These are phyloP conservation scores for Chunga burmeisteri DNA, from an alignment of 2,113 vertebrate genomes.

Conservation along the genomic window DNA sequence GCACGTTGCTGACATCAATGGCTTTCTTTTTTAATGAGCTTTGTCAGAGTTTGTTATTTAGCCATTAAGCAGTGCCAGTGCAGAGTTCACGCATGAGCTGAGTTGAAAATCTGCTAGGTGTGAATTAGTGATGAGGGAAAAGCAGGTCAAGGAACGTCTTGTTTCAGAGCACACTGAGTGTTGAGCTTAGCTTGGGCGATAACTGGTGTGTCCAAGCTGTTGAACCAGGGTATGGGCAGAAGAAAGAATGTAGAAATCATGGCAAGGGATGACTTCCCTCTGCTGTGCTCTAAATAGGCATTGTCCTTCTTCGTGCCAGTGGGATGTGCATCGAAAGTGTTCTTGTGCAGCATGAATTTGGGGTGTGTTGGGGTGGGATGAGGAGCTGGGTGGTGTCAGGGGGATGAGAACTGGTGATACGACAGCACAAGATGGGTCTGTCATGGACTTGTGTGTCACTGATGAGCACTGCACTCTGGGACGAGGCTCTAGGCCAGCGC, in stretches of 20 bases:
- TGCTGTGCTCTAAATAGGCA: neutral
- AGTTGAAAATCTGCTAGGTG: conserved; percentile 11
- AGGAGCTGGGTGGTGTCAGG: neutral
- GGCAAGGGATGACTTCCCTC: neutral
- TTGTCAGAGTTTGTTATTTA: conserved; percentile 34
- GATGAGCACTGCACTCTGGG: neutral
- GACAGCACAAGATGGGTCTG: neutral
- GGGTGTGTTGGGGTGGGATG: neutral
- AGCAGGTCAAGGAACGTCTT: neutral
- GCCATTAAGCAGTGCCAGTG: neutral
- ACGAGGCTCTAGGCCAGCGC: neutral
- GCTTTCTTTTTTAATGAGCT: conserved; percentile 32
- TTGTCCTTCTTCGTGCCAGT: neutral
- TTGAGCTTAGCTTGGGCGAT: neutral
- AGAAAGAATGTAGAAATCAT: neutral
- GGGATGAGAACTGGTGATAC: neutral
- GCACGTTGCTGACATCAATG: neutral
- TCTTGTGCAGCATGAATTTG: rapidly evolving
- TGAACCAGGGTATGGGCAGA: neutral
- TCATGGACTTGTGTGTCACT: neutral
- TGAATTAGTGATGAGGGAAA: conserved; percentile 61
- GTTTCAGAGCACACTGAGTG: neutral
- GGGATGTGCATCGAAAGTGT: neutral
- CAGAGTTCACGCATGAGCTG: conserved; percentile 1
- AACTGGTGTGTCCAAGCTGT: neutral